Evolutionary conservation across 2,797 vertebrate genomes (phyloP).

Genomic region (Cetoscarus ocellatus): DNA sequence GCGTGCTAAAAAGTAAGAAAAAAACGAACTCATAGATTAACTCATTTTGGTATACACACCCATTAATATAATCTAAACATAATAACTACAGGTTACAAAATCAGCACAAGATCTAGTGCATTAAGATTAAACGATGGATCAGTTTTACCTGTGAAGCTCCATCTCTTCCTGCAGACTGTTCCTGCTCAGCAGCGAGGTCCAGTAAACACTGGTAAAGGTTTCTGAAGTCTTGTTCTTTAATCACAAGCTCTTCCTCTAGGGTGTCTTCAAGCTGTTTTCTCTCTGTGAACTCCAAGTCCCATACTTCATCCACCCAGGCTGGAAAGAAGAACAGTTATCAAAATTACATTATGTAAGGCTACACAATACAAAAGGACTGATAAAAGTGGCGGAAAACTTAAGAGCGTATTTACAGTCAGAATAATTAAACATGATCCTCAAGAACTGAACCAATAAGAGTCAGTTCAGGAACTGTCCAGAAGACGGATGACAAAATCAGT

Average conservation of each 20-base stretch:
- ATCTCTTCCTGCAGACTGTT: constrained; percentile 56
- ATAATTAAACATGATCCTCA: background rate
- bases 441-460: background rate
- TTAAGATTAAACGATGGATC: background rate
- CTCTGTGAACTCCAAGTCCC: constrained; percentile 93
- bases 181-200: constrained; percentile 64
- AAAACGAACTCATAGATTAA: too few relatives aligned
- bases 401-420: background rate
- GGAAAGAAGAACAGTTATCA: constrained; percentile 33
- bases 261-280: constrained; percentile 80
- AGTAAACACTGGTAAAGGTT: constrained; percentile 80
- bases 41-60: too few relatives aligned
- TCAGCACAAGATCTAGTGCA: too few relatives aligned
- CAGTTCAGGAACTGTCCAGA: background rate
- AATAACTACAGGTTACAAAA: too few relatives aligned
- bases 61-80: too few relatives aligned
- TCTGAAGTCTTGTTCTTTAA: constrained; percentile 77
- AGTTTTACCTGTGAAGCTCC: constrained; percentile 54
- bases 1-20: too few relatives aligned
- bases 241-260: constrained; percentile 78
- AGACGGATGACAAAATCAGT: background rate
- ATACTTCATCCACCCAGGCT: constrained; percentile 90
- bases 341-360: background rate
- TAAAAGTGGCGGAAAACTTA: background rate
- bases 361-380: background rate